Conservation (phyloP, 2,888 invertebrate genomes). For the Myathropa florea region DNA sequence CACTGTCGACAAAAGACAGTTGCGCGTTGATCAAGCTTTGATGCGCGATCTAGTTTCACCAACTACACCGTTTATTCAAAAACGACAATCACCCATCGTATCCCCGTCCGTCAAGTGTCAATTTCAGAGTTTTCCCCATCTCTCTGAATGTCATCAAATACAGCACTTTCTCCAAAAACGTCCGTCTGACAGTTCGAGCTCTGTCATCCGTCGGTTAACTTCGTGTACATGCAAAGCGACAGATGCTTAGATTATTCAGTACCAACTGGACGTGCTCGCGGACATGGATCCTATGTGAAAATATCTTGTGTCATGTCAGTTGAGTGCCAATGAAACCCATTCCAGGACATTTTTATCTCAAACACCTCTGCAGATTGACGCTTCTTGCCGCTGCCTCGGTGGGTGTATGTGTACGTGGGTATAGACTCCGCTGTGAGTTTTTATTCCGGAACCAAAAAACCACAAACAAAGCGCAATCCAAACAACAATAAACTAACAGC, state of each 20-base stretch:
- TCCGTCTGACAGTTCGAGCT: background rate
- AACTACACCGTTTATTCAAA: background rate
- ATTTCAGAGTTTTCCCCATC: background rate
- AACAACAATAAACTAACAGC: slow-evolving; percentile 61
- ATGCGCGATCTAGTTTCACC: background rate
- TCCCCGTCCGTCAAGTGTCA: no score
- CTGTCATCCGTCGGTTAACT: slow-evolving; percentile 21
- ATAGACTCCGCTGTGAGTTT: slow-evolving; percentile 4
- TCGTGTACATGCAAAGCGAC: slow-evolving; percentile 22
- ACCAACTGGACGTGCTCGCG: background rate
- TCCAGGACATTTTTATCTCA: slow-evolving; percentile 49
- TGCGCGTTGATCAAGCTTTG: background rate
- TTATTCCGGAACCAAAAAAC: slow-evolving; percentile 36
- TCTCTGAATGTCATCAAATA: background rate
- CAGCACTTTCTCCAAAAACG: background rate
- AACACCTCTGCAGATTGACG: slow-evolving; percentile 20
- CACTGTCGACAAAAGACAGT: background rate
- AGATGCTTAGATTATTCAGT: background rate
- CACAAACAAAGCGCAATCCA: slow-evolving; percentile 56
- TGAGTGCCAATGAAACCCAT: slow-evolving; percentile 48
- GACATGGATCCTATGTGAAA: background rate
- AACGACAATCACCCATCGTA: background rate
- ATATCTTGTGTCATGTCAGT: slow-evolving; percentile 7
- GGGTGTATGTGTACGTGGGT: background rate
- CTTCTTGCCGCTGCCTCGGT: background rate